These are phyloP conservation scores for Pollenia labialis DNA, from an alignment of 2,888 invertebrate genomes.

Conservation along the genomic window DNA sequence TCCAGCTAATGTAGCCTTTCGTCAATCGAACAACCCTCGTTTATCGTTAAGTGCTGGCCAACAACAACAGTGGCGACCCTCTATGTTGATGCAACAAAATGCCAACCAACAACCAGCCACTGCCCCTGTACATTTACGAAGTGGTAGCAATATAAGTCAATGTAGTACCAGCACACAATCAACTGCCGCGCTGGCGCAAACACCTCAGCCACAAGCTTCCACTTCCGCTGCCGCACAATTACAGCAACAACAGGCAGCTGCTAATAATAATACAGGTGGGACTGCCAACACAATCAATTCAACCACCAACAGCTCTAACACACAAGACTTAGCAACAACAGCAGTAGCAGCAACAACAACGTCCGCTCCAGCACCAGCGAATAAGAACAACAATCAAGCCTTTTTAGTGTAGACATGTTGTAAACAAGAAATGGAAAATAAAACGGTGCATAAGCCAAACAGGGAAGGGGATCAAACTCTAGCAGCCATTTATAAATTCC, in stretches of 20 bases:
- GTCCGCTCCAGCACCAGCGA: constrained; percentile 72
- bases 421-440: background rate
- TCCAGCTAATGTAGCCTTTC: constrained; percentile 61
- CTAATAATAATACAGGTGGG: constrained; percentile 75
- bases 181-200: constrained; percentile 79
- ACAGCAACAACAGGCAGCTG: constrained; percentile 72
- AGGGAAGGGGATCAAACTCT: constrained; percentile 63
- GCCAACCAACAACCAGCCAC: constrained; percentile 74
- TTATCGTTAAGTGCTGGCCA: constrained; percentile 64
- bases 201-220: constrained; percentile 77
- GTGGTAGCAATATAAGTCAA: constrained; percentile 82
- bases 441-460: constrained; percentile 29
- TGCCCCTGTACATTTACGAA: constrained; percentile 82
- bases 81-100: constrained; percentile 70
- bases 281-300: constrained; percentile 62
- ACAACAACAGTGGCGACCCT: constrained; percentile 76
- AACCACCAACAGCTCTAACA: constrained; percentile 67
- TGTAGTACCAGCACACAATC: constrained; percentile 83
- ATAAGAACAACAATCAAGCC: constrained; percentile 81
- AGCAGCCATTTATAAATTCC: constrained; percentile 74
- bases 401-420: constrained; percentile 81
- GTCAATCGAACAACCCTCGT: constrained; percentile 74
- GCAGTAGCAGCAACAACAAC: constrained; percentile 55
- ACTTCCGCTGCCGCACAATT: constrained; percentile 75
- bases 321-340: constrained; percentile 66